These are phyloP conservation scores for Leptopterna dolabrata DNA, from an alignment of 2,888 invertebrate species.

Conservation along the genomic window DNA sequence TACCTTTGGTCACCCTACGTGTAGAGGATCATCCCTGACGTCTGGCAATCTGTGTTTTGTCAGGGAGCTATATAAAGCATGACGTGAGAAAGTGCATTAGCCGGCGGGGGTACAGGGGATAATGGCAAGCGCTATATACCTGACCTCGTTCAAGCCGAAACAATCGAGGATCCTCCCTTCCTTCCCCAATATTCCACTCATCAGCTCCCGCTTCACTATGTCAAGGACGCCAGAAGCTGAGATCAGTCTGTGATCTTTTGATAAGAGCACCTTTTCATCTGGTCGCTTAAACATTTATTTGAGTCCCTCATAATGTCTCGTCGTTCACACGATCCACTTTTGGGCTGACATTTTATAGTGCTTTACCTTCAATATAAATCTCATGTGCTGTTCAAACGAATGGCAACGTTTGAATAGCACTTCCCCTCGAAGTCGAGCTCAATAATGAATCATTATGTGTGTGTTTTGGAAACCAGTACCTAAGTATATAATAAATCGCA, in stretches of 20 bases:
- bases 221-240: constrained; percentile 22
- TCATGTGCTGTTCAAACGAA: no score
- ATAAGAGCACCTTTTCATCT: not conserved
- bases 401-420: no score
- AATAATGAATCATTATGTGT: no score
- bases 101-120: not conserved
- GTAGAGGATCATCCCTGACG: not conserved
- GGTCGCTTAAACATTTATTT: not conserved
- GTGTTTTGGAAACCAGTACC: no score
- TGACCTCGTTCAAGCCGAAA: constrained; percentile 31
- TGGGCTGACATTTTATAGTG: no score
- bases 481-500: no score
- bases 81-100: constrained; percentile 37
- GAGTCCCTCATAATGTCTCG: no score
- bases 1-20: no score
- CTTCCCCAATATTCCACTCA: not conserved
- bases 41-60: constrained; percentile 3
- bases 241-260: constrained; percentile 22
- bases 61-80: not conserved
- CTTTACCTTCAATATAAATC: no score
- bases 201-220: not conserved
- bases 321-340: no score
- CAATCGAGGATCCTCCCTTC: not conserved
- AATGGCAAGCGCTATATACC: not conserved
- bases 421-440: no score